These are phyloP conservation scores for Frankliniella fusca DNA, from an alignment of 2,888 invertebrate species.

Conservation along the genomic window DNA sequence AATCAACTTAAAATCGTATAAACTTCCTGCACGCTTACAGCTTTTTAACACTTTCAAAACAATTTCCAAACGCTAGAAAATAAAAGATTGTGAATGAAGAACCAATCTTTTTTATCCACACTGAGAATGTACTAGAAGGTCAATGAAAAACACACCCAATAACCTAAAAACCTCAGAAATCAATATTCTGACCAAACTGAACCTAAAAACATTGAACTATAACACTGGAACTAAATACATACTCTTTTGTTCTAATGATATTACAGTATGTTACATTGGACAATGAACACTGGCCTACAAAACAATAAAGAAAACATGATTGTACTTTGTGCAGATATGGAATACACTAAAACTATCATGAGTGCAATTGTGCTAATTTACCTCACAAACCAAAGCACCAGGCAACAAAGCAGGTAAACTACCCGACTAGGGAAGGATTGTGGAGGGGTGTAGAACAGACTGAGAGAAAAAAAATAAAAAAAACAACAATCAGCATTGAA, in stretches of 20 bases:
- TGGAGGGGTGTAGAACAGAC: background rate
- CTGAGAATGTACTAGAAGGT: too few relatives aligned
- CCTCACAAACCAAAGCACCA: conserved; percentile 15
- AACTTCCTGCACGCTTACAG: too few relatives aligned
- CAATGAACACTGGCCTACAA: too few relatives aligned
- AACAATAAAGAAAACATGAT: background rate
- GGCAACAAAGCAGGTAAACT: conserved; percentile 24
- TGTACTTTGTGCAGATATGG: background rate
- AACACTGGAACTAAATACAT: background rate
- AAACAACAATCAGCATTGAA: background rate
- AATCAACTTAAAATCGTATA: background rate
- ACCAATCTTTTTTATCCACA: too few relatives aligned
- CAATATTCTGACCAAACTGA: background rate
- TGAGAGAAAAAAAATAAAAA: background rate
- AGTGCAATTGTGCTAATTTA: conserved; percentile 4
- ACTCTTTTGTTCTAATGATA: background rate
- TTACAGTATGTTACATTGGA: too few relatives aligned
- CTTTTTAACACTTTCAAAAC: background rate
- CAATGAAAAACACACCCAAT: too few relatives aligned
- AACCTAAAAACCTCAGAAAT: too few relatives aligned
- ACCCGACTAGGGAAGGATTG: conserved; percentile 12
- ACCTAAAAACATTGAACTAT: background rate
- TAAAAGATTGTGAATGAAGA: too few relatives aligned
- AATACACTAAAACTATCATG: background rate
- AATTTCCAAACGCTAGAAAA: background rate